These are phyloP conservation scores for Harpalus rubripes DNA, from an alignment of 2,888 invertebrate species.

Conservation along the genomic window DNA sequence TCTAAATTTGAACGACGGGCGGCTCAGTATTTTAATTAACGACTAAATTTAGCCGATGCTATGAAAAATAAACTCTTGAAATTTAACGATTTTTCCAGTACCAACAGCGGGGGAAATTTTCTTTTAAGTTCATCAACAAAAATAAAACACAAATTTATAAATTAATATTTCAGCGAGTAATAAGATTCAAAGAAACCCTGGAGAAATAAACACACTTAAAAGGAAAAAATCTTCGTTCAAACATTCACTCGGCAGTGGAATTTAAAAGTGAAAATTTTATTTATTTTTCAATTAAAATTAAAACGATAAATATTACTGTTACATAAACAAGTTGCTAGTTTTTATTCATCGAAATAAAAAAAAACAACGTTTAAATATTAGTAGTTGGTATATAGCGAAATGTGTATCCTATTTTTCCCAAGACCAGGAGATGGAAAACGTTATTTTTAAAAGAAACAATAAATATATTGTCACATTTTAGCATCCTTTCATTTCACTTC, in stretches of 20 bases:
- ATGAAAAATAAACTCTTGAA: conserved; percentile 51
- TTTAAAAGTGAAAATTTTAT: neutral
- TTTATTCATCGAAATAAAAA: no score
- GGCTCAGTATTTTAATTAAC: conserved; percentile 55
- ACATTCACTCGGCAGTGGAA: neutral
- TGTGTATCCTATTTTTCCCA: no score
- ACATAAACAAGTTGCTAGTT: no score
- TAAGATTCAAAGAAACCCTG: conserved; percentile 4
- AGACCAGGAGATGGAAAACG: no score
- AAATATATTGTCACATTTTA: no score
- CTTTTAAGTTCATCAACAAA: conserved; percentile 36
- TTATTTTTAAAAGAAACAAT: no score
- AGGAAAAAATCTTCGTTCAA: neutral
- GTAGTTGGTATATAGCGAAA: no score
- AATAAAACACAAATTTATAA: conserved; percentile 50
- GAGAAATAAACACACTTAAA: conserved; percentile 33
- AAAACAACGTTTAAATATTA: no score
- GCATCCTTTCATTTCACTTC: no score
- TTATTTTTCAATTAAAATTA: neutral
- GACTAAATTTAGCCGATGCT: conserved; percentile 55
- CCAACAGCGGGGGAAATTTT: neutral
- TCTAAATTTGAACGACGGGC: conserved; percentile 47
- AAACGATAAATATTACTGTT: no score
- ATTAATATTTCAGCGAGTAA: conserved; percentile 46
- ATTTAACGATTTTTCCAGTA: conserved; percentile 50